These are phyloP conservation scores for Eurosta solidaginis DNA, from an alignment of 1,140 invertebrate genomes.

Conservation along the genomic window DNA sequence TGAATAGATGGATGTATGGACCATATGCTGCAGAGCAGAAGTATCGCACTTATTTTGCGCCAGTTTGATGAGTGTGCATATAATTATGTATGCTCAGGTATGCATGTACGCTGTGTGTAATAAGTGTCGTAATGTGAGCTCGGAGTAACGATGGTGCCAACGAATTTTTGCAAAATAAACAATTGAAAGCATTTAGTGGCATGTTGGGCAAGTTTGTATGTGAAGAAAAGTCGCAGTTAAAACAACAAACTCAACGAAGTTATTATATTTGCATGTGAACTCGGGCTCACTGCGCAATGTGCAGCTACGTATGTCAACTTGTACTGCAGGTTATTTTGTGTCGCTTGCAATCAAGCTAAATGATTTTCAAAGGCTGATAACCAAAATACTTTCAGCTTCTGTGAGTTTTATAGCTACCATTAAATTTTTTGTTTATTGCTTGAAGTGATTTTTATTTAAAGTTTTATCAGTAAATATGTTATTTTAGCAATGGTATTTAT, in stretches of 20 bases:
- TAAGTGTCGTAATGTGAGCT: too few species aligned
- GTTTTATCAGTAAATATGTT: not conserved
- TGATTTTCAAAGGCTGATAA: conserved; percentile 17
- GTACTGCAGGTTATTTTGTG: not conserved
- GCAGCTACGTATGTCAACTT: not conserved
- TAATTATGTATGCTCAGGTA: too few species aligned
- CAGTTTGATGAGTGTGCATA: too few species aligned
- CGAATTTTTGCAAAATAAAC: too few species aligned
- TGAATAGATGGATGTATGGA: not conserved
- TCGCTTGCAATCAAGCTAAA: not conserved
- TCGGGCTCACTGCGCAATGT: not conserved
- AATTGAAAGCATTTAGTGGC: too few species aligned
- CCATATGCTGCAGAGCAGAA: too few species aligned
- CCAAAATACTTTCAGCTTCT: conserved; percentile 30
- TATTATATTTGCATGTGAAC: conserved; percentile 3
- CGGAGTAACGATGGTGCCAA: too few species aligned
- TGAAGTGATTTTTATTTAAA: too few species aligned
- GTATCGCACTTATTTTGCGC: too few species aligned
- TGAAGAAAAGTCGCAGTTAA: too few species aligned
- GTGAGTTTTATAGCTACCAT: conserved; percentile 21
- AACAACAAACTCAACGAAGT: not conserved
- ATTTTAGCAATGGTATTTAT: not conserved
- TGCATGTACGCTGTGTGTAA: too few species aligned
- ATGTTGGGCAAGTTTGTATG: too few species aligned
- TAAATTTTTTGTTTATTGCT: not conserved